These are phyloP conservation scores for Halictus quadricinctus DNA, from an alignment of 2,888 invertebrate species.

Conservation along the genomic window DNA sequence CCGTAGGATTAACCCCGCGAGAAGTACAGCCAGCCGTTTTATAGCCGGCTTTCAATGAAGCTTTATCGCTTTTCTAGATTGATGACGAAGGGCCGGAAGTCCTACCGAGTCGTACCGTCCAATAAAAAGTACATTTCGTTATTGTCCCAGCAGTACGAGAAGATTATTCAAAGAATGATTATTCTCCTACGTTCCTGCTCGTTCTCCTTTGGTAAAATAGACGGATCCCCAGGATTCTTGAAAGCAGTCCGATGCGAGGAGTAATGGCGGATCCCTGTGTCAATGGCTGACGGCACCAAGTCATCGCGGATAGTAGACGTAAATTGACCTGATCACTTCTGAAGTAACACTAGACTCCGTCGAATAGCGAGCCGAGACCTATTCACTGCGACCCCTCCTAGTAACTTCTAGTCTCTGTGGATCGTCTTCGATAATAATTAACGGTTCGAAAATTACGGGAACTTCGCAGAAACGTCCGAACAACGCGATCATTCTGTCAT, in stretches of 20 bases:
- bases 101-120: not conserved
- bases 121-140: conserved; percentile 7
- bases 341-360: not conserved
- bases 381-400: not conserved
- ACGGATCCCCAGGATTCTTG: not conserved
- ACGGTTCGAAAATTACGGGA: not conserved
- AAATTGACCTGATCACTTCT: not conserved
- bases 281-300: not conserved
- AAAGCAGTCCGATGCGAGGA: not conserved
- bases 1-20: conserved; percentile 21
- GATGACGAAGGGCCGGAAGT: not conserved
- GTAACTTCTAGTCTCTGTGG: not conserved
- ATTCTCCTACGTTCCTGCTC: not conserved
- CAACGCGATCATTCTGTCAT: not conserved
- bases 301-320: not conserved
- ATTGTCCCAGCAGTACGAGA: not conserved
- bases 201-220: not conserved
- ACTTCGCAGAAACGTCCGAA: not conserved
- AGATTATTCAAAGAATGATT: not conserved
- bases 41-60: conserved; percentile 24
- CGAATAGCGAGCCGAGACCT: not conserved
- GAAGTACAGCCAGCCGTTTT: conserved; percentile 9
- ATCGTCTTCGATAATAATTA: not conserved
- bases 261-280: not conserved
- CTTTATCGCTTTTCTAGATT: conserved; percentile 8